Evolutionary conservation across 2,888 invertebrate genomes (phyloP).

Genomic region (Lasioglossum lativentre): DNA sequence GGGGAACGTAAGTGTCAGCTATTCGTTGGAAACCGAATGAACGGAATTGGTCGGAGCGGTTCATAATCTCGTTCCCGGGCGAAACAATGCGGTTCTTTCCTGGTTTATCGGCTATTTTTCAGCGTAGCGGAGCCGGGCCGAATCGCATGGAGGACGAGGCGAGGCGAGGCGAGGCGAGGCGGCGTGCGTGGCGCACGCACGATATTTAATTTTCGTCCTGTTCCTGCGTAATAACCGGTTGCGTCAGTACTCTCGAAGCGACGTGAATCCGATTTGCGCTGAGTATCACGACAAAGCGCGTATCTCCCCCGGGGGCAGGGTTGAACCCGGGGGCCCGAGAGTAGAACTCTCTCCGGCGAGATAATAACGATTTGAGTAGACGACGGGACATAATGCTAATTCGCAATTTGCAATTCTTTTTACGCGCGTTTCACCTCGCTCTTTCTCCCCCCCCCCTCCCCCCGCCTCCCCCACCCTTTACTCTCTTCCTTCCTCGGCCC

Average conservation of each 20-base stretch:
- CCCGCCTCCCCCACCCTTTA: not conserved
- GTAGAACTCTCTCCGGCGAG: constrained; percentile 66
- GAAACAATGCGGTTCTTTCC: constrained; percentile 64
- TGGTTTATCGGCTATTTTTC: constrained; percentile 69
- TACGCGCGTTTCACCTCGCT: constrained; percentile 59
- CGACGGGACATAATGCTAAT: constrained; percentile 79
- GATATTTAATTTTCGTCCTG: constrained; percentile 72
- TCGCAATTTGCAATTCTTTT: constrained; percentile 82
- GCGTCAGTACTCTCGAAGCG: constrained; percentile 67
- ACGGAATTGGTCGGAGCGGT: not conserved
- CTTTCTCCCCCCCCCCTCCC: not conserved
- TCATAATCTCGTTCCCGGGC: not conserved
- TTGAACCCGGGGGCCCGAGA: constrained; percentile 31
- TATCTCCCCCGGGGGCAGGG: constrained; percentile 55
- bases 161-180: constrained; percentile 37
- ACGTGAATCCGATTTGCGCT: constrained; percentile 72
- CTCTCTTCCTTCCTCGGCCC: constrained; percentile 2
- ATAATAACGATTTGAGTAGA: constrained; percentile 80
- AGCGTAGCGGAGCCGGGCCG: constrained; percentile 8
- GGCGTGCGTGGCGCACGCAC: constrained; percentile 40
- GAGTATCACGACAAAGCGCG: constrained; percentile 73
- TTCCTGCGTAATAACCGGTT: constrained; percentile 71
- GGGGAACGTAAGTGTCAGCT: not conserved
- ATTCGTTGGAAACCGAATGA: not conserved
- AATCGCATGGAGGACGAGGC: constrained; percentile 31